Evolutionary conservation across 2,888 invertebrate genomes (phyloP).

Genomic region (Machimus rusticus): DNA sequence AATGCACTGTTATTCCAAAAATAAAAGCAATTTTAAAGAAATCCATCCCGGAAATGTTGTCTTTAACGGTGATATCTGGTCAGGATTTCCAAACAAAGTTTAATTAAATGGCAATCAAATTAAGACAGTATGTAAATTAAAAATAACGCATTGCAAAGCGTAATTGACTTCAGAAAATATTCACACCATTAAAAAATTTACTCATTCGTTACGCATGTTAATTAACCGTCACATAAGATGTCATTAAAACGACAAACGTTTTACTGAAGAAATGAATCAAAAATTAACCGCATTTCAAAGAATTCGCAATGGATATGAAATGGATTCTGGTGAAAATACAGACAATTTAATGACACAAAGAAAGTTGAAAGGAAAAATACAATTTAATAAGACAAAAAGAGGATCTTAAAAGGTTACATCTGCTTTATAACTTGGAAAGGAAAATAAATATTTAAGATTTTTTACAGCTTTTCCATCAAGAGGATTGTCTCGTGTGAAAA

Average conservation of each 20-base stretch:
- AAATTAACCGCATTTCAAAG: not conserved
- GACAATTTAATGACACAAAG: too few species aligned
- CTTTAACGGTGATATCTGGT: not conserved
- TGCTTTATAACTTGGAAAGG: too few species aligned
- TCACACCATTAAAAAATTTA: not conserved
- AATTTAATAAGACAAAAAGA: too few species aligned
- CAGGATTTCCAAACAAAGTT: not conserved
- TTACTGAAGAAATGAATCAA: not conserved
- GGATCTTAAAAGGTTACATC: too few species aligned
- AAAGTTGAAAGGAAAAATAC: too few species aligned
- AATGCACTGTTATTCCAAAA: not conserved
- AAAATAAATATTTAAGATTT: too few species aligned
- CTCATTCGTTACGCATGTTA: too few species aligned
- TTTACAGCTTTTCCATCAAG: too few species aligned
- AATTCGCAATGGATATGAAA: too few species aligned
- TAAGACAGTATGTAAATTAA: not conserved
- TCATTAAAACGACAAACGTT: not conserved
- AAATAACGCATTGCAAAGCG: not conserved
- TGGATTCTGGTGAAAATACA: too few species aligned
- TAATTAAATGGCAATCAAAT: not conserved
- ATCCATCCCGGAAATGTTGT: not conserved
- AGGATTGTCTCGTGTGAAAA: too few species aligned
- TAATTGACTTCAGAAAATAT: not conserved
- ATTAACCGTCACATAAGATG: not conserved
- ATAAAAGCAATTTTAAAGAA: not conserved